Percentiles rank a stretch among this genome's conserved stretches.
Evolutionary conservation across 1,140 invertebrate genomes (phyloP).

Genomic region (Eubasilissa regina): DNA sequence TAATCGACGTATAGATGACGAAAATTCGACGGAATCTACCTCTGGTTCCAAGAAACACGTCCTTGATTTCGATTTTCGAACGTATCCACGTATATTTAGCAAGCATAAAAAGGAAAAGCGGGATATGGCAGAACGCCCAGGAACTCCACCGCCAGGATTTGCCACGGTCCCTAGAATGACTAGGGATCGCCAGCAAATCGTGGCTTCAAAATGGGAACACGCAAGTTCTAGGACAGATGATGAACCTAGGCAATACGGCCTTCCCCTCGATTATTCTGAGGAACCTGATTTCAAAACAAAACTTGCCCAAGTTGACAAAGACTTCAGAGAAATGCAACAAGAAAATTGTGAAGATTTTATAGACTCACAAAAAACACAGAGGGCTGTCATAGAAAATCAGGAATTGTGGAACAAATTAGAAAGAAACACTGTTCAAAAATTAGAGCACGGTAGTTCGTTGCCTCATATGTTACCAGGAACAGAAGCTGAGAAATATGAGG

Average conservation of each 20-base stretch:
- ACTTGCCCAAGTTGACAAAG: slow-evolving; percentile 58
- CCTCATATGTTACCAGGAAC: slow-evolving; percentile 44
- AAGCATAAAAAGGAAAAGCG: slow-evolving; percentile 73
- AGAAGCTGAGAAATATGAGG: slow-evolving; percentile 25
- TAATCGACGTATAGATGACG: slow-evolving; percentile 37
- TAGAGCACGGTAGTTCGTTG: slow-evolving; percentile 54
- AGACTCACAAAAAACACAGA: slow-evolving; percentile 23
- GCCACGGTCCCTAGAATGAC: slow-evolving; percentile 63
- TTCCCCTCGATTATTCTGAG: slow-evolving; percentile 34
- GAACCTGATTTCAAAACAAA: slow-evolving; percentile 54
- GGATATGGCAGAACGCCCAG: slow-evolving; percentile 70
- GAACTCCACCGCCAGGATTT: slow-evolving; percentile 70
- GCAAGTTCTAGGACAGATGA: slow-evolving; percentile 47
- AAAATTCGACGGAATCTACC: slow-evolving; percentile 62
- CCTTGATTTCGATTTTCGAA: slow-evolving; percentile 82
- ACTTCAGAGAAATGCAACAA: slow-evolving; percentile 59
- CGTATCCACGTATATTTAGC: slow-evolving; percentile 83
- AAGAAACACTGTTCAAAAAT: slow-evolving; percentile 47
- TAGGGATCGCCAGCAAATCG: slow-evolving; percentile 59
- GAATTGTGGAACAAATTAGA: slow-evolving; percentile 58
- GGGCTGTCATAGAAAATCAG: slow-evolving; percentile 54
- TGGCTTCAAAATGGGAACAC: slow-evolving; percentile 52
- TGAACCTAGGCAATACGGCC: slow-evolving; percentile 54
- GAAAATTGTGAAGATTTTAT: slow-evolving; percentile 1
- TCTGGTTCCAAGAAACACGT: slow-evolving; percentile 59